Evolutionary conservation across 2,888 invertebrate genomes (phyloP), one percentile per base, ranked within the genome.

Genomic region (Dichetophora obliterata): DNA sequence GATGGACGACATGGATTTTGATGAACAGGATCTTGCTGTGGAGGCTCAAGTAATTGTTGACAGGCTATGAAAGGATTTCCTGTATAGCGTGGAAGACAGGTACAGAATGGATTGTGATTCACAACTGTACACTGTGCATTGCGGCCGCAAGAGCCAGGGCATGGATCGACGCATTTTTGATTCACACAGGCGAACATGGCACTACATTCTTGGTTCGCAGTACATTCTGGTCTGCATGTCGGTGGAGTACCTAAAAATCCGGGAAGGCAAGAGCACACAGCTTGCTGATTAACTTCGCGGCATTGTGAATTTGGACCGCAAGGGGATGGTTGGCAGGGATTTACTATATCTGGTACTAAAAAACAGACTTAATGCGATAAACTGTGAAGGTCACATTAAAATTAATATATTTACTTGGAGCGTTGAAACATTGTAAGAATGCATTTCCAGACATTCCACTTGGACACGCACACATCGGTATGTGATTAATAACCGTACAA

Each of bases 221-320:
- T 90, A 86, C 94, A 94, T 86, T 94, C 94, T n/a, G 94, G 94
- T 65, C 93, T 90, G 85, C 94, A 95, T 69, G 92, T 91, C n/a
- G 94, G 94, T 63, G 95, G 94, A 78, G 91, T 89, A 57, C 95
- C 94, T 57, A 92, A 89, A 82, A 92, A 95, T 77, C 91, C 92
- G 8, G 90, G 88, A 75, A 92, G 86, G 84, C 94, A 95, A 2
- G 93, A 93, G 85, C 94, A 94, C 6, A 94, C 92, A 1, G 94
- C 93, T 86, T 94, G 94, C 70, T 92, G 92, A 84, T 94, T 94
- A 2, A 92, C 88, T 80, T 91, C 91, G 81, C 93, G 92, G 85
- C 95, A 95, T 85, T 94, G 94, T 82, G 95, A 94, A 85, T 94
- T 94, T 14, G 94, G 93, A 24, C 95, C 95, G 83, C 95, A 95